Percentiles rank a stretch among this genome's conserved stretches.
Evolutionary conservation across 2,888 invertebrate species (phyloP).

Genomic region (Proisotoma minuta): DNA sequence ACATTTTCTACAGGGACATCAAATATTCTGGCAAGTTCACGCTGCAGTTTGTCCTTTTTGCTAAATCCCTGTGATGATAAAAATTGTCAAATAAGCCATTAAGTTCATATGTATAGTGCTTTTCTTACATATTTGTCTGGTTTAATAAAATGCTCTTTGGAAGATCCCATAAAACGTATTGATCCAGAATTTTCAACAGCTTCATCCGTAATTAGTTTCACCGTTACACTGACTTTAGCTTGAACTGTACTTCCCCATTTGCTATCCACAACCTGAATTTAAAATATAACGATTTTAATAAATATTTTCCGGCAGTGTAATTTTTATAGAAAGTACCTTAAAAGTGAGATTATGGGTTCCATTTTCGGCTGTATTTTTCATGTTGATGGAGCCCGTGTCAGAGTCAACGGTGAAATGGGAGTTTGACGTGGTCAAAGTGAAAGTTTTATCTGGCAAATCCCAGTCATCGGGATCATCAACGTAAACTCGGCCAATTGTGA

Average conservation of each 20-base stretch:
- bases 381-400: slow-evolving; percentile 79
- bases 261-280: slow-evolving; percentile 50
- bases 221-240: slow-evolving; percentile 79
- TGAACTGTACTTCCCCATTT: slow-evolving; percentile 57
- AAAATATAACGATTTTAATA: slow-evolving; percentile 40
- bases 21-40: slow-evolving; percentile 64
- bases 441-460: slow-evolving; percentile 89
- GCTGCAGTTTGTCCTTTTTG: slow-evolving; percentile 67
- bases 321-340: slow-evolving; percentile 49
- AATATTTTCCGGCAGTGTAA: no score
- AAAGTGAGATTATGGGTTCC: slow-evolving; percentile 73
- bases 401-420: slow-evolving; percentile 67
- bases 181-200: slow-evolving; percentile 91
- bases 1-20: slow-evolving; percentile 77
- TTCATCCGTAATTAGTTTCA: slow-evolving; percentile 82
- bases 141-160: slow-evolving; percentile 76
- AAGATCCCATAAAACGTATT: slow-evolving; percentile 72
- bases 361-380: slow-evolving; percentile 59
- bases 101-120: neutral
- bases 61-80: slow-evolving; percentile 58
- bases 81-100: slow-evolving; percentile 6
- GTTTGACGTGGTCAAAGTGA: slow-evolving; percentile 60
- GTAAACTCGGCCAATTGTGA: slow-evolving; percentile 84
- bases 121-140: slow-evolving; percentile 22
- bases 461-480: slow-evolving; percentile 95